Evolutionary conservation across 2,888 invertebrate species (phyloP).

Genomic region (Idaea biselata): DNA sequence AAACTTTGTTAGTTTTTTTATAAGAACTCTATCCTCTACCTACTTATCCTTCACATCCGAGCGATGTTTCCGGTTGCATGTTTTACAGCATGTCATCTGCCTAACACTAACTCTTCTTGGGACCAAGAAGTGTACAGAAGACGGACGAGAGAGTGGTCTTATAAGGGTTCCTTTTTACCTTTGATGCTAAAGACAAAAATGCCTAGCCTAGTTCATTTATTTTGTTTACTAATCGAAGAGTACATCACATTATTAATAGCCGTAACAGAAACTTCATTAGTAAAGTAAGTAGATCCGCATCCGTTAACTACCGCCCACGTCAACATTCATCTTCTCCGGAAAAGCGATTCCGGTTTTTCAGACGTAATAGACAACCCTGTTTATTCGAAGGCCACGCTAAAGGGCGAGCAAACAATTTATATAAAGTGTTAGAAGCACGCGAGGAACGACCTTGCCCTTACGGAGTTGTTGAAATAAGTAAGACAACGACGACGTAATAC

Average conservation of each 20-base stretch:
- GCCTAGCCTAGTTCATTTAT: too few relatives aligned
- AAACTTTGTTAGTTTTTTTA: too few relatives aligned
- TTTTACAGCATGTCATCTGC: too few relatives aligned
- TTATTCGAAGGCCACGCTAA: slow-evolving; percentile 37
- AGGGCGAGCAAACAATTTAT: slow-evolving; percentile 44
- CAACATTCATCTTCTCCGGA: slow-evolving; percentile 2
- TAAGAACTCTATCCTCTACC: too few relatives aligned
- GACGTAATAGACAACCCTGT: slow-evolving; percentile 9
- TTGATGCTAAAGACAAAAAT: too few relatives aligned
- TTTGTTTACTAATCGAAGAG: too few relatives aligned
- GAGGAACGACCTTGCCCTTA: slow-evolving; percentile 60
- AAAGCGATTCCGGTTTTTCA: slow-evolving; percentile 10
- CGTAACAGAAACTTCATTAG: not conserved
- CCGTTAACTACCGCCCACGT: not conserved
- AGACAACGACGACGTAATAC: slow-evolving; percentile 18
- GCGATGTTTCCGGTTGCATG: too few relatives aligned
- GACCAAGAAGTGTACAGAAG: too few relatives aligned
- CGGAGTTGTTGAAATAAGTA: slow-evolving; percentile 44
- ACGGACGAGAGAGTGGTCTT: too few relatives aligned
- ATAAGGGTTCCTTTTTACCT: too few relatives aligned
- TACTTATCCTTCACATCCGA: too few relatives aligned
- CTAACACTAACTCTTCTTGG: too few relatives aligned
- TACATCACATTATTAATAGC: not conserved
- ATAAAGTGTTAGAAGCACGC: slow-evolving; percentile 59
- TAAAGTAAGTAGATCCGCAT: not conserved